Conservation (phyloP, 2,113 vertebrate genomes). For the Indicator maculatus region DNA sequence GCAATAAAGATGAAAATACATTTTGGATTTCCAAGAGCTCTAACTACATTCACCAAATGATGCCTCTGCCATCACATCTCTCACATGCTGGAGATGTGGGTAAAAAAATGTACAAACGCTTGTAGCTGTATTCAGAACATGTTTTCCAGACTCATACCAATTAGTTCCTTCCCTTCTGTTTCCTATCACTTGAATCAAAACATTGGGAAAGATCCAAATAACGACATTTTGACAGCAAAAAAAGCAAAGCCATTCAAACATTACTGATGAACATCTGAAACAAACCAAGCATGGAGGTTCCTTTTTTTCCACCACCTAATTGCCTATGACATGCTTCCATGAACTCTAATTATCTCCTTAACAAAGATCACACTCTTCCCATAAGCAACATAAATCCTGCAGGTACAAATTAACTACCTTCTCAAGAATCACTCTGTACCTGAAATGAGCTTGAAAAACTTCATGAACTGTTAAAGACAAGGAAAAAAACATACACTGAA, state of each 20-base stretch:
- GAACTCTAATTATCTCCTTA: background rate
- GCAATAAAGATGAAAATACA: background rate
- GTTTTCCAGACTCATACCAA: constrained; percentile 47
- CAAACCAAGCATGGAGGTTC: background rate
- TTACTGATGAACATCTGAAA: background rate
- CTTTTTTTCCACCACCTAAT: background rate
- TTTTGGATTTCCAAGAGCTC: background rate
- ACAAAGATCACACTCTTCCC: background rate
- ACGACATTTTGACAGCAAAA: constrained; percentile 45
- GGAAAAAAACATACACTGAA: background rate
- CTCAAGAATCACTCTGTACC: background rate
- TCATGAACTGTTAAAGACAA: background rate
- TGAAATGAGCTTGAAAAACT: background rate
- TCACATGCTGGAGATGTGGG: background rate
- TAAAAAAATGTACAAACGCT: constrained; percentile 3
- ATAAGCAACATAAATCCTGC: background rate
- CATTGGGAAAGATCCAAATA: constrained; percentile 51
- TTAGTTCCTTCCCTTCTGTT: constrained; percentile 59
- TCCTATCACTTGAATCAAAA: constrained; percentile 51
- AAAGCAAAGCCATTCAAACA: constrained; percentile 10
- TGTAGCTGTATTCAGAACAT: background rate
- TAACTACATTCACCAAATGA: background rate
- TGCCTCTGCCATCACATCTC: background rate
- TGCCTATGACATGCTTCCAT: background rate
- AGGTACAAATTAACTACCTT: background rate